These are phyloP conservation scores for Dendrolimus houi DNA, from an alignment of 2,888 invertebrate genomes.

Conservation along the genomic window DNA sequence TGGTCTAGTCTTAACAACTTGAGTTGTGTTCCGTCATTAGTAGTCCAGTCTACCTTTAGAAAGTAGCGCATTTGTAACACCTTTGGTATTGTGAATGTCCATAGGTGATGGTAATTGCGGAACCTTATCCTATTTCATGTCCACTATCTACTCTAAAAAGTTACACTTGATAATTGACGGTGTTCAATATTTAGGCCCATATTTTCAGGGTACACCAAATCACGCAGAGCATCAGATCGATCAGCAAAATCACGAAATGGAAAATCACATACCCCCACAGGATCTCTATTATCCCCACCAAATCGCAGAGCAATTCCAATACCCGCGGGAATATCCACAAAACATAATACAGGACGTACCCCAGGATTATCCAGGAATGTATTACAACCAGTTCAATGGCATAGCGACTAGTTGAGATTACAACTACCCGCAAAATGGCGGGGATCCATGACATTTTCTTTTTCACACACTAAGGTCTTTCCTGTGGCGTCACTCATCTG, in stretches of 20 bases:
- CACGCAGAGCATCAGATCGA: neutral
- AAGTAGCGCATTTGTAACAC: no score
- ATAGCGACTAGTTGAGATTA: conserved; percentile 47
- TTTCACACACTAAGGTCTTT: neutral
- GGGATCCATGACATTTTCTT: conserved; percentile 9
- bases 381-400: conserved; percentile 39
- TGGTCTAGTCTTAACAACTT: no score
- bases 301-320: neutral
- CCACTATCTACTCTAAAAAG: no score
- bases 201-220: neutral
- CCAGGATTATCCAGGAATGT: conserved; percentile 13
- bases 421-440: conserved; percentile 11
- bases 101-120: no score
- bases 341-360: neutral
- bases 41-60: no score
- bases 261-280: neutral
- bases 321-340: neutral
- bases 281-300: neutral
- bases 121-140: no score
- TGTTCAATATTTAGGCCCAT: no score
- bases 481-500: no score
- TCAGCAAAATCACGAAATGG: neutral
- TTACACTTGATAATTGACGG: no score
- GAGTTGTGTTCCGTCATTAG: no score
- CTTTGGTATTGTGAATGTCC: no score